Evolutionary conservation across 1,140 invertebrate species (phyloP), one percentile per base, ranked within the genome.

Genomic region (Dreissena polymorpha): DNA sequence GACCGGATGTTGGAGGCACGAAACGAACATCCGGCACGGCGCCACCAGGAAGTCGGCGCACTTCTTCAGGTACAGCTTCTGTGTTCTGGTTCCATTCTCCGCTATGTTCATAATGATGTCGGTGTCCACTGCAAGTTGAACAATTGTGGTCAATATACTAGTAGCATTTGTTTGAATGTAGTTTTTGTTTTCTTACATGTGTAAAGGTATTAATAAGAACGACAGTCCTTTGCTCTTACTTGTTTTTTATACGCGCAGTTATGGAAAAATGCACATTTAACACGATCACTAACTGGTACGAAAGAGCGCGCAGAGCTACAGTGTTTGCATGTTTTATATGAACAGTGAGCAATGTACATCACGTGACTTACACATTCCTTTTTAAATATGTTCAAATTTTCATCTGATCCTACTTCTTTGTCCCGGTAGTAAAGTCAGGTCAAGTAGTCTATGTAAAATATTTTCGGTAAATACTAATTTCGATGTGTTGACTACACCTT

Each of bases 41-140:
- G 74, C 69, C 1, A 76, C 39, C 16, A 50, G 53, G 23, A 76
- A 83, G 29, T 69, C 65, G 12, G 53, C 74, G 72, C 81, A 83
- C 21, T 67, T 57, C 68, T 69, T 83, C 21, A 83, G 18, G 27
- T 83, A 83, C 16, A 83, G 63, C 49, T 70, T 76, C 29, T 83
- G 81, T 50, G 81, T 53, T 29, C 18, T 29, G 25, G 73, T 70
- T 10, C 73, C 81, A 0, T 23, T 23, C 14, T n/a, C 27, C 21
- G 63, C 70, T 16, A 82, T 63, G 10, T 68, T 51, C 18, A 50
- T 39, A 14, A 82, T 27, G 8, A 74, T 1, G 18, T 73, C 70
- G 0, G 39, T 29, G 12, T 73, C 79, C 50, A 72, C 78, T 80
- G 69, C 23, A 57, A 64, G 39, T 39, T 39, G 39, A 39, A 8